Conservation (phyloP, 2,888 invertebrate species). For the Cacoxenus indagator region DNA sequence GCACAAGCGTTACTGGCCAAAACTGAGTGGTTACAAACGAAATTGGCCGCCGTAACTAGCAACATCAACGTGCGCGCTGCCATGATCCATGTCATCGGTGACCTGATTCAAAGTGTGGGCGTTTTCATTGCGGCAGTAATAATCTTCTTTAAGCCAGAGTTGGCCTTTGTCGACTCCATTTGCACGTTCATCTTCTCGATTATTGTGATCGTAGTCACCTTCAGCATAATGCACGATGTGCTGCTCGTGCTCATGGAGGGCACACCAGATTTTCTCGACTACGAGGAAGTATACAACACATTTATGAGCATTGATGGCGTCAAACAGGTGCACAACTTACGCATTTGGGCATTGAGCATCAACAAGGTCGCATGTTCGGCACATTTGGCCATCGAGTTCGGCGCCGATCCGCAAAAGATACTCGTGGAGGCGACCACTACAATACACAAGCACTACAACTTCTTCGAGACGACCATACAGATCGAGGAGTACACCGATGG, state of each 20-base stretch:
- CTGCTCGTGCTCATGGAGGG: slow-evolving; percentile 55
- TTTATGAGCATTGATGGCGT: slow-evolving; percentile 51
- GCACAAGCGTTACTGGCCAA: too few species aligned
- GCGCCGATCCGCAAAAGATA: slow-evolving; percentile 49
- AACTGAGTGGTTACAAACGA: slow-evolving; percentile 19
- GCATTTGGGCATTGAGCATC: slow-evolving; percentile 52
- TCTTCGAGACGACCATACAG: slow-evolving; percentile 55
- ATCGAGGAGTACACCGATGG: slow-evolving; percentile 45
- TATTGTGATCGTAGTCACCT: slow-evolving; percentile 44
- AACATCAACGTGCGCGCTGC: slow-evolving; percentile 55
- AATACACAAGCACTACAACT: slow-evolving; percentile 44
- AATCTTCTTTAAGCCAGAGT: slow-evolving; percentile 46
- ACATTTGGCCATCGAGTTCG: slow-evolving; percentile 44
- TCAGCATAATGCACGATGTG: slow-evolving; percentile 47
- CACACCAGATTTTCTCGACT: slow-evolving; percentile 49
- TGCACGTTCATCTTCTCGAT: slow-evolving; percentile 52
- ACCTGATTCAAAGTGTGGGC: slow-evolving; percentile 49
- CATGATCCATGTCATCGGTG: slow-evolving; percentile 51
- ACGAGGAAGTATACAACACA: slow-evolving; percentile 42
- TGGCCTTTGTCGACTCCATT: slow-evolving; percentile 49
- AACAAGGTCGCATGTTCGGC: slow-evolving; percentile 51
- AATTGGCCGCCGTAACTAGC: not conserved
- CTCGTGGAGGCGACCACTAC: slow-evolving; percentile 42
- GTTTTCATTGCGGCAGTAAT: slow-evolving; percentile 50
- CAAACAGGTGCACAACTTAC: slow-evolving; percentile 50